phyloP scores from a whole-genome alignment of 2,797 vertebrate genomes.

The Malacoctenus gilli region DNA sequence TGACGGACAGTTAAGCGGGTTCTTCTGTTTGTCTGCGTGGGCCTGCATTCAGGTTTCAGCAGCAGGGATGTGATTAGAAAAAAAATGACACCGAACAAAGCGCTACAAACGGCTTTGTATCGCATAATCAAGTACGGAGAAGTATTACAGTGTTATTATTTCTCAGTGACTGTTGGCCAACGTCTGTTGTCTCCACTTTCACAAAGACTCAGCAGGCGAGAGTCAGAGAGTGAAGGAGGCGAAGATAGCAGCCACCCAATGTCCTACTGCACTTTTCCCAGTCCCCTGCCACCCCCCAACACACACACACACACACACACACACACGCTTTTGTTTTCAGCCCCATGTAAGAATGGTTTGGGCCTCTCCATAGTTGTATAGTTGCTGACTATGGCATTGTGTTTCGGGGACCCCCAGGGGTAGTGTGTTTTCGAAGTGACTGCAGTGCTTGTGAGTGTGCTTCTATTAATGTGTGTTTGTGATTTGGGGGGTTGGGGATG shows the following conservation, averaged over 20 bases:
- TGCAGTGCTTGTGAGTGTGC: conserved; percentile 30
- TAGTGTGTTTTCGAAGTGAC: conserved; percentile 44
- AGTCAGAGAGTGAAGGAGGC: conserved; percentile 50
- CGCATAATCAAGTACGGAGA: background rate
- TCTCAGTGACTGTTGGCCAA: conserved; percentile 17
- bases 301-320: conserved; percentile 33
- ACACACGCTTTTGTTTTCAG: conserved; percentile 54
- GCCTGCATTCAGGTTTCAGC: too few species aligned
- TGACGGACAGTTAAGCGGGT: conserved; percentile 3
- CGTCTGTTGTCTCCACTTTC: conserved; percentile 31
- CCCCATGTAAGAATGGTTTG: conserved; percentile 55
- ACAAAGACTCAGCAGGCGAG: conserved; percentile 65
- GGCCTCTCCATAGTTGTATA: conserved; percentile 67
- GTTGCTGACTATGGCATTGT: conserved; percentile 72
- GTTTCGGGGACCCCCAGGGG: conserved; percentile 59
- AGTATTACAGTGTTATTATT: background rate
- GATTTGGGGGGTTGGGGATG: conserved; percentile 7
- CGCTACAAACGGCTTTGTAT: too few species aligned
- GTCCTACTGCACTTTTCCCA: conserved; percentile 59
- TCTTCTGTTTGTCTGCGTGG: too few species aligned
- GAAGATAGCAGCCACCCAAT: conserved; percentile 56
- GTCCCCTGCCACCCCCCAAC: conserved; percentile 36
- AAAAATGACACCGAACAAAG: too few species aligned
- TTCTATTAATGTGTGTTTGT: conserved; percentile 31
- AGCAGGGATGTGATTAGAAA: too few species aligned